Conservation (phyloP, 2,113 vertebrate genomes). For the Lepus europaeus region DNA sequence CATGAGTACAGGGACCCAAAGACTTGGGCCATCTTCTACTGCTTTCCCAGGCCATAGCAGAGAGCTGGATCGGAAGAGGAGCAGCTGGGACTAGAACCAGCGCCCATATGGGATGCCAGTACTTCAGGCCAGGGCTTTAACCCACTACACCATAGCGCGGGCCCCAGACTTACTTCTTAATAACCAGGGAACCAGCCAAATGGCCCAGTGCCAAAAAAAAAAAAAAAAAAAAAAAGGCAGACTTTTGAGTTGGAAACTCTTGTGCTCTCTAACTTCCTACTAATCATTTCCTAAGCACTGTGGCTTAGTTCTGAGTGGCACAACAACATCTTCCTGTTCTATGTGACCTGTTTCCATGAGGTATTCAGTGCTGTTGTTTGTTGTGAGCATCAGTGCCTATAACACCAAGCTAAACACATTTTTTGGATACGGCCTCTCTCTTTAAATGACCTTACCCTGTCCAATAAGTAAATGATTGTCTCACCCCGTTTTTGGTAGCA, state of each 20-base stretch:
- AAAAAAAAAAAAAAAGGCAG: neutral
- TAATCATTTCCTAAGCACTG: conserved; percentile 1
- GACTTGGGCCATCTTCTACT: too few relatives aligned
- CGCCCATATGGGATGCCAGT: too few relatives aligned
- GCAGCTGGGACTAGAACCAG: too few relatives aligned
- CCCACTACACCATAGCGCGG: too few relatives aligned
- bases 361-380: conserved; percentile 68
- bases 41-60: too few relatives aligned
- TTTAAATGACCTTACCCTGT: conserved; percentile 84
- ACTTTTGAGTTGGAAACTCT: conserved; percentile 13
- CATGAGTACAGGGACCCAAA: too few relatives aligned
- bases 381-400: conserved; percentile 82
- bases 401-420: conserved; percentile 85
- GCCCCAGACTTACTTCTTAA: neutral
- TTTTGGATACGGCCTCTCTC: conserved; percentile 84
- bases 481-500: conserved; percentile 66
- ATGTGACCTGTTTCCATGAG: conserved; percentile 58
- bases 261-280: conserved; percentile 47
- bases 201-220: neutral
- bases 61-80: too few relatives aligned
- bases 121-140: too few relatives aligned
- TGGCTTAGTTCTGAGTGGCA: neutral
- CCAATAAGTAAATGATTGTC: conserved; percentile 89
- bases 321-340: conserved; percentile 62
- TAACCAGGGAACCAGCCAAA: conserved; percentile 53